Base-by-base conservation (phyloP, 2,888 invertebrate genomes). In the Seira musarum region DNA sequence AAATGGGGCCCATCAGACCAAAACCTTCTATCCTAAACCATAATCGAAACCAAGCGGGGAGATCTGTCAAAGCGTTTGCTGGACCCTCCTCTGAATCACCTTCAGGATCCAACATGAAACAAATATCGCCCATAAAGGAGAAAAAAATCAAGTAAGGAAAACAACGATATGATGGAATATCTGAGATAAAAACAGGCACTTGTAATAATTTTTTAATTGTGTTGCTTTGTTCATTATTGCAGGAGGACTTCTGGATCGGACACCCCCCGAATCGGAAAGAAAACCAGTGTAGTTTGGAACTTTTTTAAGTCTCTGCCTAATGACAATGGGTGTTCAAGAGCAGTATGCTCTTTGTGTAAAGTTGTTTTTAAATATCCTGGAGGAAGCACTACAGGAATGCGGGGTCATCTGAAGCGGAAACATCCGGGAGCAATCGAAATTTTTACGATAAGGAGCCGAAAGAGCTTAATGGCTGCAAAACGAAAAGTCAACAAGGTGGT, bases 301-400 rank as follows among this genome's bases (percentile, higher is more conserved):
- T 84, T 71, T 61, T 84, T 84, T 61, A 75, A 66, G n/a, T 22
- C 76, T 2, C 49, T 81, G 15, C 65, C 75, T 2, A 66, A 61
- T 19, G 81, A 76, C 24, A 73, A 80, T 64, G 78, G 78, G 1
- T 72, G 65, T 13, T 78, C 84, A 1, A 63, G 65, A 46, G 68
- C 80, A 1, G 25, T 78, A 2, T 84, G 84, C 30, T 63, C 70
- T 0, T 40, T 84, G 1, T 84, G 84, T 57, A 72, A 75, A 30
- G 81, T 70, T 0, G 61, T 81, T 8, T 84, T 80, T 60, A 78
- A 80, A 40, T 74, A 78, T 65, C 82, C 84, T 0, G 79, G 84
- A 30, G 84, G 84, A 24, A 82, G 82, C 64, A 84, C 84, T 0
- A 84, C 84, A 0, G 82, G 84, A 6, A 84, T 84, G 82, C 21